Evolutionary conservation across 2,888 invertebrate species (phyloP), one percentile per base, ranked within the genome.

Genomic region (Lutraria lutraria): DNA sequence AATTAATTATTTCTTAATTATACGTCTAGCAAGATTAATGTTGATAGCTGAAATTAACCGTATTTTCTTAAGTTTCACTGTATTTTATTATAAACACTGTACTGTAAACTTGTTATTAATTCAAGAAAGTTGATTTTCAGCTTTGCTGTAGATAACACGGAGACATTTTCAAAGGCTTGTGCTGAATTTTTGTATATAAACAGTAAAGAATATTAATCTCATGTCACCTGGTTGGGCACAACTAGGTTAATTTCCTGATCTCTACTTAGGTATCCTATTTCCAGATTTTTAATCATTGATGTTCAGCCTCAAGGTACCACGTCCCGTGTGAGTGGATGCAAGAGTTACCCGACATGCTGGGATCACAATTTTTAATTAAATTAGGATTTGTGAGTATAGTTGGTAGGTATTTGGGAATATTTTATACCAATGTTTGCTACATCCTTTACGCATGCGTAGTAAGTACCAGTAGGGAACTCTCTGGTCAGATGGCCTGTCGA

Each of bases 281-380:
- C 82, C 89, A 89, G 89, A 88, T 88, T 63, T 86, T 85, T 80
- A 86, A 86, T 83, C 86, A 86, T 83, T 86, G 89, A 86, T 83
- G 86, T 86, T 86, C 83, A 76, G 83, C 86, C 83, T 56, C 68
- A 89, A 86, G 88, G 85, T 88, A 79, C 85, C 56, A 52, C n/a
- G 43, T 10, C 19, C 53, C 13, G 0, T n/a, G 54, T n/a, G 25
- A 10, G 54, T 76, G 29, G 84, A 84, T 72, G 76, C 76, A 34
- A 76, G 76, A 76, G 3, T 34, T 31, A 54, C 16, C n/a, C 83
- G 52, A 31, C 53, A 53, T 63, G 76, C 76, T 13, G 83, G 79
- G 53, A 86, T 63, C 81, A 15, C 81, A 86, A 81, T 81, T 86
- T 63, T 81, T 68, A 31, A 79, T 84, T 56, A 31, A 60, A 80